Conservation (phyloP, 2,888 invertebrate genomes). For the Euphydryas editha region DNA sequence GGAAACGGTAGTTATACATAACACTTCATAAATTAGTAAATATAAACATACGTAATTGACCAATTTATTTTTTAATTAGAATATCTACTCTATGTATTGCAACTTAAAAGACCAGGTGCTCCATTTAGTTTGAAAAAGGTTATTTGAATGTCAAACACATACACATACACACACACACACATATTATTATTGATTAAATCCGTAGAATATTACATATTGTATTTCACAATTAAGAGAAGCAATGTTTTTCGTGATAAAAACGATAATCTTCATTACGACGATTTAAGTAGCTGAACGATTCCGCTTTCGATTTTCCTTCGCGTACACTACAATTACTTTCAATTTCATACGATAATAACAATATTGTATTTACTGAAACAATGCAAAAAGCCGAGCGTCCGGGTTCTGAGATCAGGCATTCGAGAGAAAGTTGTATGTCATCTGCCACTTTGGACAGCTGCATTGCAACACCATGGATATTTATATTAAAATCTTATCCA, state of each 20-base stretch:
- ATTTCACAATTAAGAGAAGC: slow-evolving; percentile 9
- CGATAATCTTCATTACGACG: slow-evolving; percentile 39
- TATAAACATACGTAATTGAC: background rate
- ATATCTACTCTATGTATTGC: background rate
- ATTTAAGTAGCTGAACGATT: slow-evolving; percentile 56
- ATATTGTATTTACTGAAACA: slow-evolving; percentile 75
- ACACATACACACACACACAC: background rate
- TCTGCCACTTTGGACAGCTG: slow-evolving; percentile 56
- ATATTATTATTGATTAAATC: no score
- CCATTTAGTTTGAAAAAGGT: background rate
- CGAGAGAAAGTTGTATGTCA: slow-evolving; percentile 74
- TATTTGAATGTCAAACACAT: background rate
- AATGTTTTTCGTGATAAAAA: background rate
- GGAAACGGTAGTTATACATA: slow-evolving; percentile 24
- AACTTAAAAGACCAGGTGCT: background rate
- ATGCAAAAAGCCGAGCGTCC: slow-evolving; percentile 67
- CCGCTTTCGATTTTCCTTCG: slow-evolving; percentile 68
- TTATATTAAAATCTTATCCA: slow-evolving; percentile 53
- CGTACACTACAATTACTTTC: slow-evolving; percentile 54
- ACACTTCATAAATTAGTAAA: slow-evolving; percentile 9
- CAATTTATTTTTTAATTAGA: background rate
- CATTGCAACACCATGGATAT: slow-evolving; percentile 65
- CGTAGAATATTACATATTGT: background rate
- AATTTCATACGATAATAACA: slow-evolving; percentile 71
- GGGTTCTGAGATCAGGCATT: slow-evolving; percentile 63